phyloP scores from a whole-genome alignment of 2,113 vertebrate genomes.

The Oreochromis tanganicae region DNA sequence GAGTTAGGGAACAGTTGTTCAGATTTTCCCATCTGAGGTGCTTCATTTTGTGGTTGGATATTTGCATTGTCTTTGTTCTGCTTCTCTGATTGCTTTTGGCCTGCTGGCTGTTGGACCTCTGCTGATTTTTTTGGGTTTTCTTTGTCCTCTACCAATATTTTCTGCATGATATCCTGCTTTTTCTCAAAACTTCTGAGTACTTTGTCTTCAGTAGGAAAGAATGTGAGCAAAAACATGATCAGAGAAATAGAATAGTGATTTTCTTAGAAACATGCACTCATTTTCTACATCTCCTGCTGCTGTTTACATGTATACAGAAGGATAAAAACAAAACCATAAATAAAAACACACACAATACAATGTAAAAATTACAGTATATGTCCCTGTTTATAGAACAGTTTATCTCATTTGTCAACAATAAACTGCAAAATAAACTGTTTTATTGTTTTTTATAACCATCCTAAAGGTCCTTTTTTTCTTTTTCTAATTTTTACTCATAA shows the following conservation, averaged over 20 bases:
- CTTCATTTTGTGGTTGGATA: not conserved
- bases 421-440: not conserved
- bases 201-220: not conserved
- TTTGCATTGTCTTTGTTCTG: not conserved
- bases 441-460: not conserved
- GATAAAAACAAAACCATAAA: not conserved
- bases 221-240: not conserved
- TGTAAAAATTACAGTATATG: not conserved
- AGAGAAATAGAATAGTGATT: not conserved
- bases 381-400: no score
- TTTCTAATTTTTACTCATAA: not conserved
- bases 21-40: no score
- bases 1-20: slow-evolving; percentile 29
- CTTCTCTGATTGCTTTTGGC: not conserved
- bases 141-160: not conserved
- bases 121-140: not conserved
- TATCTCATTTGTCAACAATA: not conserved
- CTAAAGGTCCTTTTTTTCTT: not conserved
- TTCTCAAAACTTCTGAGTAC: not conserved
- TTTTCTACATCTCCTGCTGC: not conserved
- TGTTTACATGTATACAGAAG: not conserved
- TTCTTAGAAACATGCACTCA: not conserved
- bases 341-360: not conserved
- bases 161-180: slow-evolving; percentile 36
- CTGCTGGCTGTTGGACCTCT: not conserved